Evolutionary conservation across 2,113 vertebrate species (phyloP), one percentile per base, ranked within the genome.

Genomic region (Ascaphus truei): DNA sequence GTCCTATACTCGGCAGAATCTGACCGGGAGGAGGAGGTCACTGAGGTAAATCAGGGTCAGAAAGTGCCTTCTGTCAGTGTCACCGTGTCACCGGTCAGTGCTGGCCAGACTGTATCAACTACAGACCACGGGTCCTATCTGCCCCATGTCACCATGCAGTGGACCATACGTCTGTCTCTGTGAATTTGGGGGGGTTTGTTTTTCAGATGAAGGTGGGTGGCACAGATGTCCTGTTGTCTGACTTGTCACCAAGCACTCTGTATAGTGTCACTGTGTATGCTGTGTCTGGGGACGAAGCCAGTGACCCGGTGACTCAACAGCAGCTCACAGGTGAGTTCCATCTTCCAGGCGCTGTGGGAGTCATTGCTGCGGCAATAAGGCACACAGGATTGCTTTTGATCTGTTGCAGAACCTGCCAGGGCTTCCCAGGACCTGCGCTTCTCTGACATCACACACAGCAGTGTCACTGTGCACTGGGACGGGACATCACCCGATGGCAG

Each of bases 241-340:
- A 83, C 15, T 81, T 98, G 69, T 82, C 87, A 1, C 92, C 94
- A 0, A 86, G 81, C 36, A 94, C 89, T 0, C 90, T 91, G 73
- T 97, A 98, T 41, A 90, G 90, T 0, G 61, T 98, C 1, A 92
- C 86, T 0, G 91, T 96, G 27, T 94, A 94, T 1, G 93, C 93
- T 0, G 85, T 98, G 72, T 91, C 88, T 0, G 93, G 95, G 2
- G 87, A 93, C 2, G 94, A 98, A 6, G 88, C 89, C 18, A 98
- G 96, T 0, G 93, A 97, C 27, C 93, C 93, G 0, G 86, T 84
- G 74, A 92, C 87, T 18, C 79, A 94, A 71, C 85, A 84, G 0
- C 89, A 91, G 72, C 89, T 88, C 66, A 98, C 95, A 20, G 0
- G 94, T 98, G 82, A 86, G 88, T 80, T 37, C 59, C 43, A 30